Conservation (phyloP, 2,113 vertebrate genomes). For the Peromyscus leucopus region DNA sequence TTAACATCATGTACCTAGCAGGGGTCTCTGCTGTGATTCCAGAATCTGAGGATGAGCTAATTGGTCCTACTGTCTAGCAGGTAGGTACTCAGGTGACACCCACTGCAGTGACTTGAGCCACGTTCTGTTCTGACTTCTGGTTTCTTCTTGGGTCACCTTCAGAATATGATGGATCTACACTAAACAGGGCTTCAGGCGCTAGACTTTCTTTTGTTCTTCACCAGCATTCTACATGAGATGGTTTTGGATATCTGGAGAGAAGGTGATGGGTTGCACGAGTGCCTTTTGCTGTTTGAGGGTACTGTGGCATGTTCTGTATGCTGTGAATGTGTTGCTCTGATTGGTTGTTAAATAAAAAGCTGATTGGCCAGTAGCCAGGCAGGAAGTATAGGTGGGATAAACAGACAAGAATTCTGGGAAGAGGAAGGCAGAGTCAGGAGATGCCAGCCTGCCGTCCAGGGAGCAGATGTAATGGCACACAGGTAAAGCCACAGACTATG, state of each 20-base stretch:
- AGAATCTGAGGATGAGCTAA: neutral
- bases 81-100: neutral
- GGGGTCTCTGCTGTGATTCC: neutral
- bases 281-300: neutral
- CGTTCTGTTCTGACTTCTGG: neutral
- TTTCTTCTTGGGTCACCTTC: constrained; percentile 11
- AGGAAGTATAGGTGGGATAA: no score
- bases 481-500: no score
- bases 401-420: no score
- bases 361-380: no score
- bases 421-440: no score
- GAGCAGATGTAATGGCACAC: no score
- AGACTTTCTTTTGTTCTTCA: neutral
- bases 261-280: neutral
- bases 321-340: no score
- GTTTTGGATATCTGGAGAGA: neutral
- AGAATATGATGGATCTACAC: neutral
- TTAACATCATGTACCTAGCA: neutral
- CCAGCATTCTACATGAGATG: neutral
- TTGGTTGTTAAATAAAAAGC: no score
- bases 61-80: neutral
- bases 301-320: no score
- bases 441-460: no score
- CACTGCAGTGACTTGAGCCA: neutral
- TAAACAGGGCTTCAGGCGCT: neutral